Conservation (phyloP, 2,888 invertebrate genomes). For the Gordius sp. region DNA sequence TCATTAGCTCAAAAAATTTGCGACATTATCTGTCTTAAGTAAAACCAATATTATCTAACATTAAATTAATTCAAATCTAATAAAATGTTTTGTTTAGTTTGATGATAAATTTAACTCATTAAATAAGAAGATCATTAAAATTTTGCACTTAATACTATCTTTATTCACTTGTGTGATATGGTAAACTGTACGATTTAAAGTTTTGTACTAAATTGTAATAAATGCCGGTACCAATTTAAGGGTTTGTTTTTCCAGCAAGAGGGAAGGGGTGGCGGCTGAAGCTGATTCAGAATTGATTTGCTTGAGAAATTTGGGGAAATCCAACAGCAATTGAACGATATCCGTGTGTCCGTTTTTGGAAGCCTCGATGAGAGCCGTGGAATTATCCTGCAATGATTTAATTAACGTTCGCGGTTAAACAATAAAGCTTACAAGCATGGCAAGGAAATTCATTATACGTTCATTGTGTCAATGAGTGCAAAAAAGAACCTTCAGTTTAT, state of each 20-base stretch:
- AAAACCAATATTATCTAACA: no score
- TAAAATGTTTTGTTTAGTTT: no score
- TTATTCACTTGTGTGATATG: no score
- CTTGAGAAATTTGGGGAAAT: conserved; percentile 45
- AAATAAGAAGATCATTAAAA: no score
- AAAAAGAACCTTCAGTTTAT: conserved; percentile 51
- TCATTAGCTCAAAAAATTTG: no score
- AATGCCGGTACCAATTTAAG: not conserved
- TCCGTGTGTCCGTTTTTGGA: conserved; percentile 86
- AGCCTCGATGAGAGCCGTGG: conserved; percentile 90
- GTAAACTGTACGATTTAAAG: no score
- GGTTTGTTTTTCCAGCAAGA: not conserved
- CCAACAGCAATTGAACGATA: conserved; percentile 71
- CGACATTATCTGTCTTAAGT: no score
- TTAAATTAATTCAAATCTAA: no score
- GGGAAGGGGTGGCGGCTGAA: not conserved
- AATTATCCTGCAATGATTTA: conserved; percentile 46
- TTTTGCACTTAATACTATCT: no score
- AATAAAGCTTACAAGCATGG: not conserved
- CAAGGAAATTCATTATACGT: not conserved
- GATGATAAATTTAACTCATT: no score
- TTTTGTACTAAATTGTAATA: no score
- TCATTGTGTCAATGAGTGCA: not conserved
- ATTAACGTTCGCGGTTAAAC: not conserved
- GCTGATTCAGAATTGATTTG: conserved; percentile 12